Base-by-base conservation (phyloP, 2,797 vertebrate species). In the Momotus momota region DNA sequence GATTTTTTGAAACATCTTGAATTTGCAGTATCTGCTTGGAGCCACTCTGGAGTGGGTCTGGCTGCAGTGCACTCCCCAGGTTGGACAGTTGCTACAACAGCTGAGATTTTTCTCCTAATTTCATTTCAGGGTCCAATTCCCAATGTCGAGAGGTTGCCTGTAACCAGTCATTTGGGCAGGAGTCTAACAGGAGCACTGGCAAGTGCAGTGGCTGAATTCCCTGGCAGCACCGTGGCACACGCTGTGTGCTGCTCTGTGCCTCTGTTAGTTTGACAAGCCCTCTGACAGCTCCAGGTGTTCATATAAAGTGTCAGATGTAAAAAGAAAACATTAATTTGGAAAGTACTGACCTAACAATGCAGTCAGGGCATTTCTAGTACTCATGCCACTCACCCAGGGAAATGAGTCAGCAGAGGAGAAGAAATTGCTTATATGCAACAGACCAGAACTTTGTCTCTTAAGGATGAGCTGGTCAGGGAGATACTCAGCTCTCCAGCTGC, bases 231-330 rank as follows among this genome's bases (percentile, higher is more conserved):
- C 0, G 0, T 7, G n/a, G 51, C 29, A 19, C 49, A 9, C 0
- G 0, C 55, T 26, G 14, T 1, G 10, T 5, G 13, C 33, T 81
- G 69, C 43, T 62, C 27, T 4, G 17, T 1, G 1, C n/a, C 40
- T 13, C 64, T 46, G 31, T 3, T 70, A 64, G 38, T 14, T 31
- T 81, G 85, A 49, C 48, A 57, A 82, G 38, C 41, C 57, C 81
- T 52, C n/a, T 52, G 81, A 70, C 84, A 94, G 69, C 70, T 79
- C 92, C 73, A 88, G 66, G 51, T 86, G 81, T 38, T 70, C 82
- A 27, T 2, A 5, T 73, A 13, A 33, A 75, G 46, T 13, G 73
- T 54, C 82, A 90, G 69, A 60, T 73, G 77, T 12, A 45, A 33
- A 69, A 75, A 72, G 29, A 38, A 74, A 62, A 25, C 7, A 5